These are phyloP conservation scores for Caprella mutica DNA, from an alignment of 2,888 invertebrate species.

Conservation along the genomic window DNA sequence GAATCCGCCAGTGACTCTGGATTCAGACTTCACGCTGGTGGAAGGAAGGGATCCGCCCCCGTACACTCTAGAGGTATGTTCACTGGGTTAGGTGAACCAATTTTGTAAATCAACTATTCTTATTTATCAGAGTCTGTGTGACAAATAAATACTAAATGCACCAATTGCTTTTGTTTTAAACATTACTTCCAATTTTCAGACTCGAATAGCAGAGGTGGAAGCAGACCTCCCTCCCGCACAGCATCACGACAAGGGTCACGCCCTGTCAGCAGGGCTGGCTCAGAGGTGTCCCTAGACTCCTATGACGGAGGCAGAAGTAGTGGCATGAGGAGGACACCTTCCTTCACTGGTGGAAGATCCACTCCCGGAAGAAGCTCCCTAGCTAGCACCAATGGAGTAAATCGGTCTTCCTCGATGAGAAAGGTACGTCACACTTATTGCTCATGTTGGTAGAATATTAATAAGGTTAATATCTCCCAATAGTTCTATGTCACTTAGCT, in stretches of 20 bases:
- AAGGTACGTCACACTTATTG: slow-evolving; percentile 11
- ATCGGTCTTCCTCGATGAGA: slow-evolving; percentile 33
- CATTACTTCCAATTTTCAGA: background rate
- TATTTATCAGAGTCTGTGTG: too few relatives aligned
- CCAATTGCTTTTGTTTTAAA: background rate
- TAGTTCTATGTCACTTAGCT: too few relatives aligned
- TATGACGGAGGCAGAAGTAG: slow-evolving; percentile 34
- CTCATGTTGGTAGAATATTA: background rate
- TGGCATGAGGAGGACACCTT: slow-evolving; percentile 31
- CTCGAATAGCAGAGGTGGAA: slow-evolving; percentile 45
- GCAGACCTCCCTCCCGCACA: slow-evolving; percentile 36
- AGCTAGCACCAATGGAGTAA: slow-evolving; percentile 29
- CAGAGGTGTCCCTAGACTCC: slow-evolving; percentile 69
- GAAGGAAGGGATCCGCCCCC: slow-evolving; percentile 37
- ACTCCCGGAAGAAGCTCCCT: slow-evolving; percentile 12
- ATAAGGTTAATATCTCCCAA: background rate
- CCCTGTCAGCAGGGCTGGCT: slow-evolving; percentile 89
- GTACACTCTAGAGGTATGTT: slow-evolving; percentile 18
- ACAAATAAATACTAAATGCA: too few relatives aligned
- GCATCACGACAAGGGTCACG: slow-evolving; percentile 57
- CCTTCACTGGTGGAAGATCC: slow-evolving; percentile 26
- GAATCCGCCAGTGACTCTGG: slow-evolving; percentile 83
- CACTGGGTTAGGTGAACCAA: too few relatives aligned
- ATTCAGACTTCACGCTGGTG: slow-evolving; percentile 40
- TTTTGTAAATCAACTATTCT: too few relatives aligned